Evolutionary conservation across 53 echinoderm and acorn worm genomes (phyloP), one percentile per base, ranked within the genome.

Genomic region (Mesocentrotus franciscanus): DNA sequence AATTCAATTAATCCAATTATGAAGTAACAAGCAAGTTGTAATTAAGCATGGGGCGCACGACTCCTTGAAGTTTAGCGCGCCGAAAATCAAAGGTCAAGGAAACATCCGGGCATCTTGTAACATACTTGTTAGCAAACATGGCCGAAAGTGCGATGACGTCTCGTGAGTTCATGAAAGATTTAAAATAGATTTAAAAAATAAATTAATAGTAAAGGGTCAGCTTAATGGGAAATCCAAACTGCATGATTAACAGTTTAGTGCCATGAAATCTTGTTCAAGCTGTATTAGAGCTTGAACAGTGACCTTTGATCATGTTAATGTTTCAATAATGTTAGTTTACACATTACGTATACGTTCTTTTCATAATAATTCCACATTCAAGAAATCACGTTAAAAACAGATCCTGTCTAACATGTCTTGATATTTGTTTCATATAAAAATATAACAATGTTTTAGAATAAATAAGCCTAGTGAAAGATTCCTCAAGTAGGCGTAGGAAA

Each of bases 1-100:
- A 34, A 81, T 60, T 93, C 79, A 93, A 93, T 93, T 93, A 93
- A 81, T 93, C 58, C 83, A 70, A 93, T 93, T 93, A 93, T 30
- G 61, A 55, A 70, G 92, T 66, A n/a, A 93, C 76, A 76, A 93
- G 93, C 27, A 93, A 93, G n/a, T 58, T 81, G 94, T 93, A 93
- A 93, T 93, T 93, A 93, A 61, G 94, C 94, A 57, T 93, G 15
- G 42, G 68, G 36, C 64, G 26, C 64, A 24, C 9, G 91, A 42
- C 35, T 36, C 64, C 64, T 91, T 62, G 91, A 91, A 91, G 91
- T 91, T 56, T 32, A 58, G 58, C 87, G 87, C 57, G 26, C 56
- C n/a, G 56, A 58, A 87, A 58, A 87, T 58, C n/a, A 87, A 87
- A 87, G 58, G 87, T 58, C 87, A 27, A 13, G 9, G n/a, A 26